phyloP scores from a whole-genome alignment of 1,140 invertebrate species.

The Ceratina calcarata region DNA sequence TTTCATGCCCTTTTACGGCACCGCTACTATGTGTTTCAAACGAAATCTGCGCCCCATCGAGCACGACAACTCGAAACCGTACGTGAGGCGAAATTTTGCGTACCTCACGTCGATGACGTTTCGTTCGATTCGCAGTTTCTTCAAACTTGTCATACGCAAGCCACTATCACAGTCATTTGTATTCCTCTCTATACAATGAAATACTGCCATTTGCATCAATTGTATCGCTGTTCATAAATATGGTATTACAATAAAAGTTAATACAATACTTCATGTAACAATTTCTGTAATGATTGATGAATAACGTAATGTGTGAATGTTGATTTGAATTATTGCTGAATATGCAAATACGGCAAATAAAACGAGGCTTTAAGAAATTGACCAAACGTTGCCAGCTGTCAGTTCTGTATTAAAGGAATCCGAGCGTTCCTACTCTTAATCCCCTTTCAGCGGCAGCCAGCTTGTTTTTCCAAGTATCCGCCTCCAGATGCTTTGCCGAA shows the following conservation, averaged over 20 bases:
- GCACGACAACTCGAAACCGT: constrained; percentile 2
- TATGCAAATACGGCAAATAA: too few species aligned
- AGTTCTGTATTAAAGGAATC: constrained; percentile 16
- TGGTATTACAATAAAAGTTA: too few species aligned
- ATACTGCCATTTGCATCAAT: too few species aligned
- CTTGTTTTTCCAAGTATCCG: constrained; percentile 53
- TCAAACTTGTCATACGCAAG: background rate
- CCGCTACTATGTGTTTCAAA: constrained; percentile 14
- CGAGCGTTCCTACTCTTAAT: constrained; percentile 38
- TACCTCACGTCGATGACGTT: background rate
- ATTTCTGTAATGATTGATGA: too few species aligned
- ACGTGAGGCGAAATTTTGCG: constrained; percentile 11
- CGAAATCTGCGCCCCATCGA: constrained; percentile 32
- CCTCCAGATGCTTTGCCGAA: constrained; percentile 32
- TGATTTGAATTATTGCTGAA: too few species aligned
- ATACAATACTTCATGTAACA: too few species aligned
- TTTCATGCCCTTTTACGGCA: constrained; percentile 47
- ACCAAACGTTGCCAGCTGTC: constrained; percentile 24
- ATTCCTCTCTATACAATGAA: too few species aligned
- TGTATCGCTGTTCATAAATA: too few species aligned
- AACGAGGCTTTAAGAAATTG: constrained; percentile 15
- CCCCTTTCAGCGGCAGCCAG: constrained; percentile 39
- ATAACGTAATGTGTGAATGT: too few species aligned
- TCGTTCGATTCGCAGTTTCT: too few species aligned
- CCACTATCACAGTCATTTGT: too few species aligned